Percentiles rank a stretch among this genome's conserved stretches.
These are phyloP conservation scores for Habroteleia sp. DNA, from an alignment of 2,888 invertebrate genomes.

Conservation along the genomic window DNA sequence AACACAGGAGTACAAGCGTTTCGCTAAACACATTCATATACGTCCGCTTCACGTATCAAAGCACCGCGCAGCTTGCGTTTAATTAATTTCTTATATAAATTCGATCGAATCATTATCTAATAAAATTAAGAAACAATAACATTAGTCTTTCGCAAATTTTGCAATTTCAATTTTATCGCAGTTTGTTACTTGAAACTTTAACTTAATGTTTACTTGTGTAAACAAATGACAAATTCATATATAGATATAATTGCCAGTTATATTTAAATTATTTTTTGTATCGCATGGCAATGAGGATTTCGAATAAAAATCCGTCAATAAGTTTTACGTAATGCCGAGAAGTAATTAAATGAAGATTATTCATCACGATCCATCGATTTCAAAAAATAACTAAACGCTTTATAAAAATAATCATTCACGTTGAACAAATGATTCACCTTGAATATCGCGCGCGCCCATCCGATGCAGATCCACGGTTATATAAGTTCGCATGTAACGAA, in stretches of 20 bases:
- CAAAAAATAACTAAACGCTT: slow-evolving; percentile 18
- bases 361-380: not conserved
- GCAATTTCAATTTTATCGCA: too few species aligned
- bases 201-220: too few species aligned
- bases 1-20: slow-evolving; percentile 12
- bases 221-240: too few species aligned
- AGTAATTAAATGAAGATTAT: slow-evolving; percentile 3
- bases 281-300: too few species aligned
- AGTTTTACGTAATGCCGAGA: slow-evolving; percentile 12
- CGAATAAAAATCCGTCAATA: not conserved
- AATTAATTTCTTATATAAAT: too few species aligned
- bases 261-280: too few species aligned
- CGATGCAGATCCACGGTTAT: slow-evolving; percentile 29
- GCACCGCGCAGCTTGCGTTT: not conserved
- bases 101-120: too few species aligned
- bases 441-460: slow-evolving; percentile 49
- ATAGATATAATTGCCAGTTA: too few species aligned
- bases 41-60: not conserved
- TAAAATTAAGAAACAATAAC: too few species aligned
- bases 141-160: too few species aligned
- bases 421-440: slow-evolving; percentile 45
- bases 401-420: slow-evolving; percentile 33
- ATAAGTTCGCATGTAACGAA: slow-evolving; percentile 24
- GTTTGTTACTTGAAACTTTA: too few species aligned
- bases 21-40: slow-evolving; percentile 18